Conservation (phyloP, 2,888 invertebrate species). For the Hypercompe scribonia region DNA sequence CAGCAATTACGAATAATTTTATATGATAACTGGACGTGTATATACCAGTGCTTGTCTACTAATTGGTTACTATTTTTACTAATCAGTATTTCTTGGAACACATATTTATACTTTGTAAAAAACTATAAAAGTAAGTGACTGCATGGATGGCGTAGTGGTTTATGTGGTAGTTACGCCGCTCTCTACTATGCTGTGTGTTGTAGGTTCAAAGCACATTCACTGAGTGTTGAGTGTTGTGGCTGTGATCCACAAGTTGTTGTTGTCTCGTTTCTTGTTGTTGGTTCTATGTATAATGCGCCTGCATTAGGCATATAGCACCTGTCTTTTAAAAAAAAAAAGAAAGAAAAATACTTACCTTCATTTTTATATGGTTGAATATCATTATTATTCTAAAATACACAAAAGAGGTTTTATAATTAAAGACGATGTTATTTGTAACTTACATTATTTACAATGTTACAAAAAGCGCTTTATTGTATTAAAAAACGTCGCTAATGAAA, state of each 20-base stretch:
- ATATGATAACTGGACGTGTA: slow-evolving; percentile 37
- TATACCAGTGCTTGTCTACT: slow-evolving; percentile 32
- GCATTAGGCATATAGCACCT: no score
- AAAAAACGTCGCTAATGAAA: slow-evolving; percentile 71
- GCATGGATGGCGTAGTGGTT: no score
- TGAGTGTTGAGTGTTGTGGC: no score
- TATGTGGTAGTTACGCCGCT: no score
- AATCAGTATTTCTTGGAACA: neutral
- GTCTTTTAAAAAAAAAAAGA: no score
- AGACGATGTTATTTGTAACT: slow-evolving; percentile 9
- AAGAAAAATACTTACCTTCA: no score
- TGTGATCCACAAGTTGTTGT: no score
- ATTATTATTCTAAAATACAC: slow-evolving; percentile 18
- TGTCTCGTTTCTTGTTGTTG: no score
- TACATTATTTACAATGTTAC: slow-evolving; percentile 36
- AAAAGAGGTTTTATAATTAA: slow-evolving; percentile 11
- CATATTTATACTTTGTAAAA: neutral
- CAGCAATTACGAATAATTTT: slow-evolving; percentile 51
- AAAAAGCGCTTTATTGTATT: slow-evolving; percentile 59
- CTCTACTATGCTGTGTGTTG: no score
- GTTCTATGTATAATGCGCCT: no score
- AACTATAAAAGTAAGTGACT: no score
- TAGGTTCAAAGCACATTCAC: no score
- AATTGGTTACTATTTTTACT: neutral
- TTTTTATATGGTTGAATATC: slow-evolving; percentile 12